A percentile compares a stretch with the other conserved stretches of the same genome.
These are phyloP conservation scores for Chironomus riparius DNA, from an alignment of 2,888 invertebrate species.

Conservation along the genomic window DNA sequence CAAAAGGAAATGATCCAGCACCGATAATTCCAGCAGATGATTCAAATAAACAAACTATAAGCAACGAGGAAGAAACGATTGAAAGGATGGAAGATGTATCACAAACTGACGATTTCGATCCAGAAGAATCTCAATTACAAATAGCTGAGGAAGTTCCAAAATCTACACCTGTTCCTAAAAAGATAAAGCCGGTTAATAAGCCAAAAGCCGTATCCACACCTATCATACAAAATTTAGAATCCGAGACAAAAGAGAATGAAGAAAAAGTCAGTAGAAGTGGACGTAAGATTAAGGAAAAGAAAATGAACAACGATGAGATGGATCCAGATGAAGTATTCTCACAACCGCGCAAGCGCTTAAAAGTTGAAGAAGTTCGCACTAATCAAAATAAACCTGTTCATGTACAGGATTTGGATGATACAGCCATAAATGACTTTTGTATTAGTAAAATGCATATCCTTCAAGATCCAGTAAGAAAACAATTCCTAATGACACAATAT, in stretches of 20 bases:
- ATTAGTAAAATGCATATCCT: constrained; percentile 13
- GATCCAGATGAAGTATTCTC: constrained; percentile 15
- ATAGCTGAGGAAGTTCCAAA: background rate
- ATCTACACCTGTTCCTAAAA: background rate
- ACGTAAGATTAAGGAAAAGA: constrained; percentile 62
- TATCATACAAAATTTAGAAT: background rate
- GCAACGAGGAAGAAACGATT: background rate
- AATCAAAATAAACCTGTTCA: background rate
- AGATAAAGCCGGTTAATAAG: background rate
- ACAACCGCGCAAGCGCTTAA: constrained; percentile 12
- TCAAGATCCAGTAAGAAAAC: constrained; percentile 41
- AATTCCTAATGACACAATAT: constrained; percentile 55
- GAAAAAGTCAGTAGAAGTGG: constrained; percentile 52
- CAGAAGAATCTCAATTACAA: constrained; percentile 15
- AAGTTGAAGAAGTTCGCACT: background rate
- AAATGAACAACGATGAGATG: constrained; percentile 19
- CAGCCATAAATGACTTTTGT: constrained; percentile 10
- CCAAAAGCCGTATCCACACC: background rate
- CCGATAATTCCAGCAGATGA: constrained; percentile 31
- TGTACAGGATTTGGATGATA: background rate
- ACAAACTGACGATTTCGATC: background rate
- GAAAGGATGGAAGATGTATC: background rate
- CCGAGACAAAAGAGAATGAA: background rate
- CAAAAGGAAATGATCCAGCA: constrained; percentile 49
- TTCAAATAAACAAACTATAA: background rate